Conservation (phyloP, 2,797 vertebrate genomes). For the Nannoperca obscura region DNA sequence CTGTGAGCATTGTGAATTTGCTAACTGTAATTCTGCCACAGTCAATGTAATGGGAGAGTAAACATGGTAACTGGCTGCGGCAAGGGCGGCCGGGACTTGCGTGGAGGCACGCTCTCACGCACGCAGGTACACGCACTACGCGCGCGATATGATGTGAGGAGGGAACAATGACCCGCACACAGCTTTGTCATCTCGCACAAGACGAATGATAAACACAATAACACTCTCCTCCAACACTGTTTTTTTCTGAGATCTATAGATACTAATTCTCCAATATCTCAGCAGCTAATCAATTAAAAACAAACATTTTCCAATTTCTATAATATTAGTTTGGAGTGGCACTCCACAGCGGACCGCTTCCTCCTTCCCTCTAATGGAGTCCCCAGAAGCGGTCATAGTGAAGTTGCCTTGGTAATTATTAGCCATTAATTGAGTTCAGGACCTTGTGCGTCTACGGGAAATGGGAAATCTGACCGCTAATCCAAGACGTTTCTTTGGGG, state of each 20-base stretch:
- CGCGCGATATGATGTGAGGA: background rate
- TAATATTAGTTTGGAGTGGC: slow-evolving; percentile 37
- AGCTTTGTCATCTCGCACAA: background rate
- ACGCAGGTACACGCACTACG: background rate
- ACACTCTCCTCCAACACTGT: background rate
- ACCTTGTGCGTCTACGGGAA: slow-evolving; percentile 88
- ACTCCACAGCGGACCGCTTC: slow-evolving; percentile 31
- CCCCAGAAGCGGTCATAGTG: slow-evolving; percentile 72
- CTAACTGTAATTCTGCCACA: slow-evolving; percentile 77
- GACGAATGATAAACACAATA: background rate
- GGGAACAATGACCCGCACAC: background rate
- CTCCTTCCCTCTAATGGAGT: slow-evolving; percentile 70
- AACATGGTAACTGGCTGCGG: slow-evolving; percentile 69
- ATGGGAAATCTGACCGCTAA: slow-evolving; percentile 88
- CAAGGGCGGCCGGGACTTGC: slow-evolving; percentile 40
- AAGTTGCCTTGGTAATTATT: slow-evolving; percentile 90
- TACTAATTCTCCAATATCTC: slow-evolving; percentile 17
- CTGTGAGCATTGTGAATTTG: slow-evolving; percentile 72
- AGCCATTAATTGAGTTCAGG: slow-evolving; percentile 95
- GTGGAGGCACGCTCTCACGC: slow-evolving; percentile 9
- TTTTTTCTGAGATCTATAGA: slow-evolving; percentile 9
- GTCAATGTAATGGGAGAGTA: slow-evolving; percentile 77
- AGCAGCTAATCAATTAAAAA: slow-evolving; percentile 55
- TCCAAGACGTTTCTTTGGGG: slow-evolving; percentile 79
- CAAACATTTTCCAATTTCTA: background rate